These are phyloP conservation scores for Cryptus viduatorius DNA, from an alignment of 2,888 invertebrate genomes.

Conservation along the genomic window DNA sequence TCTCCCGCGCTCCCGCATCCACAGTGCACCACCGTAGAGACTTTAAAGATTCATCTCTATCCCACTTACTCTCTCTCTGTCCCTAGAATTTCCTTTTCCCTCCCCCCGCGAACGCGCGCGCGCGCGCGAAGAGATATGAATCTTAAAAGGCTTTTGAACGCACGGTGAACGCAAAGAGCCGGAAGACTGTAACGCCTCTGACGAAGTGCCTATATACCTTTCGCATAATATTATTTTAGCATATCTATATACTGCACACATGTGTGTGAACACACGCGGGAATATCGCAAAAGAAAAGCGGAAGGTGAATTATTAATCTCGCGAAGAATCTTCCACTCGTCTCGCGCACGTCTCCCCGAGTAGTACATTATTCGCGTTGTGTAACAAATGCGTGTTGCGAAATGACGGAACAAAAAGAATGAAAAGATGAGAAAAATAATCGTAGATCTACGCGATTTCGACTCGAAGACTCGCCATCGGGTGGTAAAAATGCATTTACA, in stretches of 20 bases:
- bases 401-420: not conserved
- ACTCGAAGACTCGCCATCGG: not conserved
- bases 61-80: slow-evolving; percentile 36
- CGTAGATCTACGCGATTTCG: slow-evolving; percentile 15
- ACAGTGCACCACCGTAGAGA: slow-evolving; percentile 33
- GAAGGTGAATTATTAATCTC: slow-evolving; percentile 49
- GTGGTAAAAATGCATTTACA: slow-evolving; percentile 49
- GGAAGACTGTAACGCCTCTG: slow-evolving; percentile 68
- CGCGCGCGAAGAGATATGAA: slow-evolving; percentile 59
- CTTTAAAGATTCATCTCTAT: slow-evolving; percentile 65
- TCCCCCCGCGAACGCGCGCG: not conserved
- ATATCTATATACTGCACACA: not conserved
- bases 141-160: slow-evolving; percentile 66
- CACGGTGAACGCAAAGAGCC: slow-evolving; percentile 66
- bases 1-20: slow-evolving; percentile 62
- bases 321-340: slow-evolving; percentile 22
- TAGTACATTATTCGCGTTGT: not conserved
- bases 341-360: not conserved
- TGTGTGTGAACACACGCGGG: slow-evolving; percentile 13
- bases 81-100: slow-evolving; percentile 42
- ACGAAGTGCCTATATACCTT: slow-evolving; percentile 52
- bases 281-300: slow-evolving; percentile 50
- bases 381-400: not conserved
- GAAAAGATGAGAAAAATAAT: not conserved
- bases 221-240: slow-evolving; percentile 40